Conservation (phyloP, 2,797 vertebrate genomes). For the Pseudochirops corinnae region DNA sequence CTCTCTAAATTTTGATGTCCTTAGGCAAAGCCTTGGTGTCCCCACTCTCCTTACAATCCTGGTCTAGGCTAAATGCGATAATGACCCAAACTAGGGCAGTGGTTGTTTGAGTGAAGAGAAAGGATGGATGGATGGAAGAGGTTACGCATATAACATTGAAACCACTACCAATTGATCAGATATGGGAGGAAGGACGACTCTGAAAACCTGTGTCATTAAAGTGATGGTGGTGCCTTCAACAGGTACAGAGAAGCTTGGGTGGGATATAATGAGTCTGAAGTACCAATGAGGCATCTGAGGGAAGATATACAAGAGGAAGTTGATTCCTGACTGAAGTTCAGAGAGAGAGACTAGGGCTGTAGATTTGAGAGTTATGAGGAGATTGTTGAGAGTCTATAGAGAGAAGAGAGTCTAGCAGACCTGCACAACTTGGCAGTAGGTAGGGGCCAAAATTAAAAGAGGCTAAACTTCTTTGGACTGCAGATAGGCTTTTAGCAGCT, state of each 20-base stretch:
- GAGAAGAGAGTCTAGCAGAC: not conserved
- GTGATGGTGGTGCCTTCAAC: not conserved
- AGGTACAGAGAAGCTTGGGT: not conserved
- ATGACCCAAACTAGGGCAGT: not conserved
- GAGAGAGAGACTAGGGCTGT: not conserved
- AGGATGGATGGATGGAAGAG: not conserved
- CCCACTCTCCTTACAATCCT: not conserved
- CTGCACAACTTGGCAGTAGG: no score
- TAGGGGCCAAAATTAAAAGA: no score
- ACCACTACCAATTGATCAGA: not conserved
- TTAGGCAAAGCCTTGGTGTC: not conserved
- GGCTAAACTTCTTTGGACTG: no score
- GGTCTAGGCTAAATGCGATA: not conserved
- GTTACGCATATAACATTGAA: not conserved
- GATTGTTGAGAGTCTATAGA: not conserved
- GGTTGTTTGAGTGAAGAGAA: not conserved
- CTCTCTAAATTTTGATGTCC: not conserved
- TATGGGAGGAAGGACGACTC: not conserved
- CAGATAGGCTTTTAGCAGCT: no score
- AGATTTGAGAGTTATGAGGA: not conserved
- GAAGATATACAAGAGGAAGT: not conserved
- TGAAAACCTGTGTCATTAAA: not conserved
- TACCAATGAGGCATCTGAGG: not conserved
- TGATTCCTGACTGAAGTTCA: not conserved
- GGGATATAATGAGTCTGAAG: not conserved